Evolutionary conservation across 2,797 vertebrate species (phyloP).

Genomic region (Phalloptychus januarius): DNA sequence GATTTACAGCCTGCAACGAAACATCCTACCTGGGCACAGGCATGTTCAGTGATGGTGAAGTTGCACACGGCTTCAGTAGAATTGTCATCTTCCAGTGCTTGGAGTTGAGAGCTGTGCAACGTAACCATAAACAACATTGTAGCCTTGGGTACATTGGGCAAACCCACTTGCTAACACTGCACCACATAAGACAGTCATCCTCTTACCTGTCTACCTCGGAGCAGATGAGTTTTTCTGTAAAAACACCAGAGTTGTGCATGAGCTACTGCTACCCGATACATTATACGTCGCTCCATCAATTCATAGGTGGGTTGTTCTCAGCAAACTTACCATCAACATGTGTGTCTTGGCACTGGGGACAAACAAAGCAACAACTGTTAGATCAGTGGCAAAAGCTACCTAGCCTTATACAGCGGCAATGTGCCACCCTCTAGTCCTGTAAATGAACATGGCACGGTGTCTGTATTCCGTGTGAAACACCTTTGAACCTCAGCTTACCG

Average conservation of each 20-base stretch:
- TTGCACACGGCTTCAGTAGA: constrained; percentile 35
- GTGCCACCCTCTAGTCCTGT: background rate
- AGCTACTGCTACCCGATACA: constrained; percentile 3
- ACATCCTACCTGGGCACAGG: constrained; percentile 51
- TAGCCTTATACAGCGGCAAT: background rate
- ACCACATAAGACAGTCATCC: background rate
- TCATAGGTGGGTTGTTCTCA: background rate
- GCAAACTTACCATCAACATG: constrained; percentile 38
- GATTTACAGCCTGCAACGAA: background rate
- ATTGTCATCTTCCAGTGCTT: constrained; percentile 2
- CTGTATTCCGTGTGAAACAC: background rate
- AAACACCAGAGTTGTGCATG: background rate
- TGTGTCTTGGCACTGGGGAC: constrained; percentile 39
- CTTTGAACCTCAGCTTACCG: constrained; percentile 19
- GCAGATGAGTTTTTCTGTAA: constrained; percentile 46
- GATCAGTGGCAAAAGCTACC: background rate
- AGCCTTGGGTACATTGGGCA: background rate
- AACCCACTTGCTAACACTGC: background rate
- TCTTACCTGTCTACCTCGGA: constrained; percentile 20
- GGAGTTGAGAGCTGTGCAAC: constrained; percentile 19
- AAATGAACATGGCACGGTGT: background rate
- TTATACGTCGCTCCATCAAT: background rate
- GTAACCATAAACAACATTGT: background rate
- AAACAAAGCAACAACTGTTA: constrained; percentile 30
- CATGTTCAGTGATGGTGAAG: constrained; percentile 45